Evolutionary conservation across 2,113 vertebrate genomes (phyloP).

Genomic region (Leptobrachium ailaonicum): DNA sequence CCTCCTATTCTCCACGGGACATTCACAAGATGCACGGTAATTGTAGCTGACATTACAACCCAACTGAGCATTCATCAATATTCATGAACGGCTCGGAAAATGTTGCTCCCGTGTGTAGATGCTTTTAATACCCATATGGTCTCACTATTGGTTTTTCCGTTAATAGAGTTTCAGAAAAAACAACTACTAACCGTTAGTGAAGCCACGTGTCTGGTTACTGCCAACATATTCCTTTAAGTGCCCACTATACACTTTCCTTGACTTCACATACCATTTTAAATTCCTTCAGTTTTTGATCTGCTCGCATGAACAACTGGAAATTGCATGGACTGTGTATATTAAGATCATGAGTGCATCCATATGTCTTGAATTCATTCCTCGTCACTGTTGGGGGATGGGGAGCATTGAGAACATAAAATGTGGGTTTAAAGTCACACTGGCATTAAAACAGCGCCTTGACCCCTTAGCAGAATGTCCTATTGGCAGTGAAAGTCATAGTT

Average conservation of each 20-base stretch:
- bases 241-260: neutral
- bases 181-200: conserved; percentile 16
- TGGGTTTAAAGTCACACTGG: neutral
- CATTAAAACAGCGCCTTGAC: neutral
- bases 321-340: conserved; percentile 2
- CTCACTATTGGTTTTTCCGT: conserved; percentile 9
- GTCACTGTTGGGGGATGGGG: neutral
- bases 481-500: too few species aligned
- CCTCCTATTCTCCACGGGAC: conserved; percentile 33
- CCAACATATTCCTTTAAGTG: neutral
- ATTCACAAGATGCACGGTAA: neutral
- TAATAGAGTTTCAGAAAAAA: neutral
- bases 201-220: neutral
- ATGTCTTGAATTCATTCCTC: neutral
- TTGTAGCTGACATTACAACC: conserved; percentile 33
- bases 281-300: conserved; percentile 18
- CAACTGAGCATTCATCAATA: conserved; percentile 30
- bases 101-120: conserved; percentile 21
- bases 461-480: too few species aligned
- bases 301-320: conserved; percentile 2
- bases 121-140: neutral
- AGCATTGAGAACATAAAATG: too few species aligned
- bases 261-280: conserved; percentile 11
- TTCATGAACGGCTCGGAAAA: conserved; percentile 30
- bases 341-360: neutral